Evolutionary conservation across 2,888 invertebrate genomes (phyloP).

Genomic region (Drosophila yooni): DNA sequence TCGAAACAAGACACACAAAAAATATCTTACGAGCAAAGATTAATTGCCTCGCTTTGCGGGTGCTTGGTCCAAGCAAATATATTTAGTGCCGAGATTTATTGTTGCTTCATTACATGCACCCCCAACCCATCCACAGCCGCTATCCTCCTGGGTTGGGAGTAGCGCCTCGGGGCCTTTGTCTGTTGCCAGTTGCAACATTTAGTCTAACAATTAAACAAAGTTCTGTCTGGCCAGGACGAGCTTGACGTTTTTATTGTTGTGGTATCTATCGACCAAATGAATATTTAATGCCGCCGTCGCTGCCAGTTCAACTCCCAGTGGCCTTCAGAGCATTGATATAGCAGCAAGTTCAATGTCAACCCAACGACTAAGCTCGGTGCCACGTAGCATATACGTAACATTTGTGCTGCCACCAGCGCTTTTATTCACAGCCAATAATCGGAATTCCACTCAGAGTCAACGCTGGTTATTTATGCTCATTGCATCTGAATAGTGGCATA

Average conservation of each 20-base stretch:
- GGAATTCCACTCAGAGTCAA: slow-evolving; percentile 27
- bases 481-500: slow-evolving; percentile 34
- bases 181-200: slow-evolving; percentile 47
- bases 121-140: background rate
- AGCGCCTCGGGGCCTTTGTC: slow-evolving; percentile 32
- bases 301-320: slow-evolving; percentile 18
- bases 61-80: slow-evolving; percentile 58
- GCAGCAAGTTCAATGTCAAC: slow-evolving; percentile 76
- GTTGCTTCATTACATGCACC: slow-evolving; percentile 68
- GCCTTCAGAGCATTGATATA: slow-evolving; percentile 66
- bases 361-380: slow-evolving; percentile 5
- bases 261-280: slow-evolving; percentile 67
- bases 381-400: slow-evolving; percentile 50
- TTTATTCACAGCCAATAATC: slow-evolving; percentile 61
- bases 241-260: slow-evolving; percentile 73
- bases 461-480: slow-evolving; percentile 45
- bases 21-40: slow-evolving; percentile 56
- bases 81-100: slow-evolving; percentile 78
- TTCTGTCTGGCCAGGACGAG: slow-evolving; percentile 38
- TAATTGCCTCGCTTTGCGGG: slow-evolving; percentile 65
- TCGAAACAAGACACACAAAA: slow-evolving; percentile 11
- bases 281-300: slow-evolving; percentile 65
- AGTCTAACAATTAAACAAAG: slow-evolving; percentile 71
- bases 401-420: slow-evolving; percentile 19
- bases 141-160: background rate